Evolutionary conservation across 2,113 vertebrate species (phyloP), one percentile per base, ranked within the genome.

Genomic region (Pollimyrus isidori): DNA sequence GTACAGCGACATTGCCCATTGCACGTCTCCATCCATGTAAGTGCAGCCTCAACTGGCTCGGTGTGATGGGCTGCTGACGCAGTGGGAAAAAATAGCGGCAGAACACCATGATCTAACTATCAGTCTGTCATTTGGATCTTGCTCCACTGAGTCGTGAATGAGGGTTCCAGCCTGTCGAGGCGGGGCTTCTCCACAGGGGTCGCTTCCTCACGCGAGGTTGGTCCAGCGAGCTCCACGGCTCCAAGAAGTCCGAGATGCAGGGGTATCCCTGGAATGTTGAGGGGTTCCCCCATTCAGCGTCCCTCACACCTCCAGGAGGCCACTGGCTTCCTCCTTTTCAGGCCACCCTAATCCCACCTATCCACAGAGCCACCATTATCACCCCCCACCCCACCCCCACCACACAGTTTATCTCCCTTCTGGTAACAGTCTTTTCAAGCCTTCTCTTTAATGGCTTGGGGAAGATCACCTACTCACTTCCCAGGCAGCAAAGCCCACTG

Each of bases 381-480:
- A 93, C 11, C 93, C 95, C 95, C 95, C 95, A 95, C 9, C 58
- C 58, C 9, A 95, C 95, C 93, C 92, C 92, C 94, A 92, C 93
- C 94, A 94, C 90, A 90, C 93, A 91, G 94, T 95, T 96, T 96
- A 96, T 96, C 95, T 96, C 95, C 93, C 95, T 96, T 95, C 95
- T 94, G 95, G 95, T 95, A 95, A 96, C 95, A 96, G 95, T 95
- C 96, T 96, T 96, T 96, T 96, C 95, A 96, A 95, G 94, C 94
- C 95, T 42, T 95, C 93, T 93, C 92, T 94, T 94, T 96, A 96
- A 96, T 96, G 95, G 96, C 95, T 94, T 95, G 95, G 95, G 94
- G 95, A 96, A 95, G 92, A 94, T 95, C 94, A 95, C 95, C 96
- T 95, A 94, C 94, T 95, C 93, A 94, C 95, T 96, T 96, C 95